phyloP scores from a whole-genome alignment of 1,140 invertebrate species.

The Mercenaria mercenaria region DNA sequence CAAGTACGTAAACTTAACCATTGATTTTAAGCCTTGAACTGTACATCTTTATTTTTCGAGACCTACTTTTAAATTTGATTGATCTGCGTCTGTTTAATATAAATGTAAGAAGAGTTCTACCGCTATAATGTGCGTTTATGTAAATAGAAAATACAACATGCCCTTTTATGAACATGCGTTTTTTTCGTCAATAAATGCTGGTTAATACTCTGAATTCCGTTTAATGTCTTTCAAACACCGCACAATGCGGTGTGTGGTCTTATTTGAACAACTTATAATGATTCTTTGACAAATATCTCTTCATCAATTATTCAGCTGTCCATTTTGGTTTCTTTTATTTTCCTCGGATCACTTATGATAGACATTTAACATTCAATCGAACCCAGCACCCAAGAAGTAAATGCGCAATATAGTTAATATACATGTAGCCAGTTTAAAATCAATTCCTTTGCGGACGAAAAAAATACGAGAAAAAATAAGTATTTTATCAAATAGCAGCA shows the following conservation, averaged over 20 bases:
- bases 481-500: no score
- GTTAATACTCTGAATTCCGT: neutral
- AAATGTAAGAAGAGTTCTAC: neutral
- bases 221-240: neutral
- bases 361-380: neutral
- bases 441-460: no score
- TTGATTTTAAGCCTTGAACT: neutral
- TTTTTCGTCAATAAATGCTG: neutral
- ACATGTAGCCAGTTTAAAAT: no score
- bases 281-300: constrained; percentile 7
- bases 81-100: neutral
- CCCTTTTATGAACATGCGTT: constrained; percentile 16
- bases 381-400: no score
- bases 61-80: neutral
- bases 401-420: no score
- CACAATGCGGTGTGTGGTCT: constrained; percentile 9
- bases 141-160: neutral
- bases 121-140: neutral
- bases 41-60: constrained; percentile 13
- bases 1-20: neutral
- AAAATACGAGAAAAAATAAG: no score
- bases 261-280: constrained; percentile 27
- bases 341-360: neutral
- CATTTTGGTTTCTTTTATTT: constrained; percentile 7
- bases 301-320: constrained; percentile 28